phyloP scores from a whole-genome alignment of 2,888 invertebrate genomes.

The Colostygia pectinataria region DNA sequence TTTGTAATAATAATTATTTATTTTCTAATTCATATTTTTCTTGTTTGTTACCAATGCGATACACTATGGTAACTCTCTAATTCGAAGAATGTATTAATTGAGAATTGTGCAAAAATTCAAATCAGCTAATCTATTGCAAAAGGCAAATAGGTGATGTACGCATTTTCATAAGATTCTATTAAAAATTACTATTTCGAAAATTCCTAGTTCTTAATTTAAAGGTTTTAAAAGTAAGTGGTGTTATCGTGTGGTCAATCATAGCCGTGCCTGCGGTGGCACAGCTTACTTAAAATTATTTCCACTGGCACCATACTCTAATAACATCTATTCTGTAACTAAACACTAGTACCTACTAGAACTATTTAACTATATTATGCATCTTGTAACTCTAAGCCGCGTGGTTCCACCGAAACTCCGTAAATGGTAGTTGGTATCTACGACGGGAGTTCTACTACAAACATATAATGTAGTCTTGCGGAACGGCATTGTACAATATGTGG shows the following conservation, averaged over 20 bases:
- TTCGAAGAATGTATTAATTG: slow-evolving; percentile 54
- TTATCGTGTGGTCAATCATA: slow-evolving; percentile 64
- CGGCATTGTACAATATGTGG: slow-evolving; percentile 32
- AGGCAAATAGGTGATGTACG: slow-evolving; percentile 79
- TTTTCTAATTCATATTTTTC: slow-evolving; percentile 35
- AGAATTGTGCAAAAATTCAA: slow-evolving; percentile 70
- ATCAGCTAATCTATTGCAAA: slow-evolving; percentile 69
- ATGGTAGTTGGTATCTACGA: slow-evolving; percentile 63
- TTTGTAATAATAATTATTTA: slow-evolving; percentile 30
- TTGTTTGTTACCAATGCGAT: slow-evolving; percentile 49
- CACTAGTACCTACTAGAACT: slow-evolving; percentile 63
- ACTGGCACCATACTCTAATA: slow-evolving; percentile 48
- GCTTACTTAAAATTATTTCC: slow-evolving; percentile 52
- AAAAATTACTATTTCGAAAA: slow-evolving; percentile 53
- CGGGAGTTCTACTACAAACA: slow-evolving; percentile 60
- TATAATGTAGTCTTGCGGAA: slow-evolving; percentile 56
- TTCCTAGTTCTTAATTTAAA: slow-evolving; percentile 46
- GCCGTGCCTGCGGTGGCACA: slow-evolving; percentile 44
- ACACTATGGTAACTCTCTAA: slow-evolving; percentile 71
- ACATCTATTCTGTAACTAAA: slow-evolving; percentile 41
- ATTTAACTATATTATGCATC: slow-evolving; percentile 72
- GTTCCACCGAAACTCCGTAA: slow-evolving; percentile 64
- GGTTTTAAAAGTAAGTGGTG: slow-evolving; percentile 68
- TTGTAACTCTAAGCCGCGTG: slow-evolving; percentile 55
- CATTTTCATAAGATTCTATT: slow-evolving; percentile 43